Evolutionary conservation across 1,140 invertebrate genomes (phyloP).

Genomic region (Cyclina sinensis): DNA sequence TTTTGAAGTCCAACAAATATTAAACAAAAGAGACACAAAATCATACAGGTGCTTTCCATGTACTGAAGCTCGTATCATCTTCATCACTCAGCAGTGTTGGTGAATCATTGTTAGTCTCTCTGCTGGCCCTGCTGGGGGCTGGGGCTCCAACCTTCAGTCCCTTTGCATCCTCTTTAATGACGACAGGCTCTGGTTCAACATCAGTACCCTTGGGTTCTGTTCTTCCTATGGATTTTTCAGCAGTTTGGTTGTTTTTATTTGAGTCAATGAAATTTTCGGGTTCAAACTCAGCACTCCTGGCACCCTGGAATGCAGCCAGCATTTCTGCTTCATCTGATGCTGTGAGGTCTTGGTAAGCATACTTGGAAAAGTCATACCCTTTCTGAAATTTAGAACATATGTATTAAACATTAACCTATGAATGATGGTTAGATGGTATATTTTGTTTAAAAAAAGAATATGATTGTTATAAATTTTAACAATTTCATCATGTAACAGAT

Average conservation of each 20-base stretch:
- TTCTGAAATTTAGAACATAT: constrained; percentile 28
- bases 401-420: too few relatives aligned
- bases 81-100: constrained; percentile 58
- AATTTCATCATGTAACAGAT: too few relatives aligned
- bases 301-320: constrained; percentile 53
- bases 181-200: not conserved
- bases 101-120: constrained; percentile 43
- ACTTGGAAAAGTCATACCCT: constrained; percentile 53
- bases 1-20: too few relatives aligned
- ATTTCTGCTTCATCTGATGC: constrained; percentile 52
- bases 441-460: too few relatives aligned
- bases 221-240: not conserved
- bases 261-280: constrained; percentile 41
- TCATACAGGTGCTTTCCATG: constrained; percentile 52
- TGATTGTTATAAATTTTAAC: too few relatives aligned
- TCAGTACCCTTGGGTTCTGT: not conserved
- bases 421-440: too few relatives aligned
- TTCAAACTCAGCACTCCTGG: constrained; percentile 56
- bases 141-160: not conserved
- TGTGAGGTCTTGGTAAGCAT: constrained; percentile 50
- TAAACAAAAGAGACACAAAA: too few relatives aligned
- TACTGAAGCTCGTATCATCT: constrained; percentile 64
- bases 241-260: not conserved
- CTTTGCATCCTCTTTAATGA: not conserved
- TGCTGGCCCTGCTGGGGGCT: not conserved